Conservation (phyloP, 1,140 invertebrate species). For the Pseudomyrmex pallidus region DNA sequence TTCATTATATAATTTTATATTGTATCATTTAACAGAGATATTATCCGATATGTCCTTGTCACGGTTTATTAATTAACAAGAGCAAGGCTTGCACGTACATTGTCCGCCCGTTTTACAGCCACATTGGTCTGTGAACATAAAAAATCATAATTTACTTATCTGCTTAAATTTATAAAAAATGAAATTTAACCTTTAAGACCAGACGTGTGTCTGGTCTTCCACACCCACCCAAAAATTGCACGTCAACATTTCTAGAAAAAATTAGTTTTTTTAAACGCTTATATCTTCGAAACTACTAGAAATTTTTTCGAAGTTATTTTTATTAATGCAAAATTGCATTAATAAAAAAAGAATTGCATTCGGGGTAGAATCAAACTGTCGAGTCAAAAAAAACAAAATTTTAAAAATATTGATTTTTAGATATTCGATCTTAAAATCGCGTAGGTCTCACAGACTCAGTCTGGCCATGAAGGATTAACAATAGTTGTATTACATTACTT, state of each 20-base stretch:
- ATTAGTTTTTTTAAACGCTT: background rate
- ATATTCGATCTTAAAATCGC: too few relatives aligned
- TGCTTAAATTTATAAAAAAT: background rate
- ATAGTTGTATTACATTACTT: too few relatives aligned
- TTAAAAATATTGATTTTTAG: background rate
- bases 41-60: background rate
- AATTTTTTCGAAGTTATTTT: too few relatives aligned
- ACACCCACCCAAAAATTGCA: background rate
- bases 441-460: too few relatives aligned
- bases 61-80: conserved; percentile 53
- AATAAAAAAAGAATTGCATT: too few relatives aligned
- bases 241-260: background rate
- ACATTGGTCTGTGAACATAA: conserved; percentile 73
- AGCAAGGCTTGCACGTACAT: conserved; percentile 70
- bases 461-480: too few relatives aligned
- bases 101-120: conserved; percentile 70
- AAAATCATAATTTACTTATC: conserved; percentile 28
- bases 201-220: too few relatives aligned
- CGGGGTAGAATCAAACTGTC: too few relatives aligned
- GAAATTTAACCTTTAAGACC: too few relatives aligned
- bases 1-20: background rate
- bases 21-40: conserved; percentile 15
- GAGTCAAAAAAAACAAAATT: background rate
- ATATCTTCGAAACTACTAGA: too few relatives aligned
- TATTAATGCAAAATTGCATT: too few relatives aligned